These are phyloP conservation scores for Poeciliopsis occidentalis DNA, from an alignment of 2,113 vertebrate genomes.

Conservation along the genomic window DNA sequence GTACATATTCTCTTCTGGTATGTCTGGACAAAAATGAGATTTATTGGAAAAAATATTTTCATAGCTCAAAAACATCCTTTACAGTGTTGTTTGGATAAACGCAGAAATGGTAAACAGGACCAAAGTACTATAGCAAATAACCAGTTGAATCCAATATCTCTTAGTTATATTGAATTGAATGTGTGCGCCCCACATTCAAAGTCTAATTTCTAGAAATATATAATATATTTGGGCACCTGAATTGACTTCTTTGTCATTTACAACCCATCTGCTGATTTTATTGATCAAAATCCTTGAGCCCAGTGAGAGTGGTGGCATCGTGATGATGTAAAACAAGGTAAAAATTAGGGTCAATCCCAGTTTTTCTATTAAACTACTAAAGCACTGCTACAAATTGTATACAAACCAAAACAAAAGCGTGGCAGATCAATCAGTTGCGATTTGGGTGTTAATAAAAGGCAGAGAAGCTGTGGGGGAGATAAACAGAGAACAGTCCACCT, in stretches of 20 bases:
- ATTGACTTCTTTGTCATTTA: background rate
- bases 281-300: background rate
- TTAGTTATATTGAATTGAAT: background rate
- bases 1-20: background rate
- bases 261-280: background rate
- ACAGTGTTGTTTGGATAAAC: background rate
- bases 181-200: background rate
- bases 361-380: background rate
- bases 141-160: background rate
- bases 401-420: background rate
- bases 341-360: background rate
- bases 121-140: too few species aligned
- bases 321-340: background rate
- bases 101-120: background rate
- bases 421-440: background rate
- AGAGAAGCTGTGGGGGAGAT: background rate
- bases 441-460: background rate
- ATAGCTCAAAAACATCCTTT: background rate
- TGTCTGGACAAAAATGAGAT: conserved; percentile 19
- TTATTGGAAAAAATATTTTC: background rate
- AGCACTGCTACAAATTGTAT: background rate
- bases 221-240: background rate
- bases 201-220: background rate
- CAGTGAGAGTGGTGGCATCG: background rate
- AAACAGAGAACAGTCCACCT: background rate